A percentile compares a stretch with the other conserved stretches of the same genome.
Evolutionary conservation across 2,113 vertebrate genomes (phyloP).

Genomic region (Dendropsophus ebraccatus): DNA sequence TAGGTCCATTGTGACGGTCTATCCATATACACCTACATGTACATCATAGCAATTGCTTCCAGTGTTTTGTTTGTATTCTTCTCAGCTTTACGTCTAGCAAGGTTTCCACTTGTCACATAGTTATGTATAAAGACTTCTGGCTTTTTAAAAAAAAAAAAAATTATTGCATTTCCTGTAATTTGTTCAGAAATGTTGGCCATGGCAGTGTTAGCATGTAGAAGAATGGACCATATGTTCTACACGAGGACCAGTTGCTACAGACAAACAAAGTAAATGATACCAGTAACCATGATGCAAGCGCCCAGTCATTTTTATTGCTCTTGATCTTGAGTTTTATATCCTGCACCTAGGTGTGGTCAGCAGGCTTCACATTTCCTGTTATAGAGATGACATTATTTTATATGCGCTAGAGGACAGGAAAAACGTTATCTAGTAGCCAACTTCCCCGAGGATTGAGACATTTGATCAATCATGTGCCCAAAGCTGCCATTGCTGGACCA

Average conservation of each 20-base stretch:
- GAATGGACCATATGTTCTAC: neutral
- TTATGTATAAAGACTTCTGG: neutral
- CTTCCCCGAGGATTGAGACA: neutral
- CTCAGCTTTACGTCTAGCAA: neutral
- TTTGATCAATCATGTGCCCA: neutral
- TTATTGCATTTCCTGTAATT: neutral
- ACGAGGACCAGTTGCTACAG: neutral
- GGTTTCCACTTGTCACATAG: neutral
- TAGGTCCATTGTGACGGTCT: no score
- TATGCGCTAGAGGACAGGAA: neutral
- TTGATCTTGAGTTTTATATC: neutral
- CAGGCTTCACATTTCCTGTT: neutral
- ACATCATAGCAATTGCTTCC: neutral
- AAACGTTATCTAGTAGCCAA: neutral
- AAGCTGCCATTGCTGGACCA: neutral
- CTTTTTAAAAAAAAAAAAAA: no score
- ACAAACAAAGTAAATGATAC: neutral
- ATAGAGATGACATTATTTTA: neutral
- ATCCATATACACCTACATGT: neutral
- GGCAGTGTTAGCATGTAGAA: neutral
- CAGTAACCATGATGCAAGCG: neutral
- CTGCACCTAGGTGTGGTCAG: neutral
- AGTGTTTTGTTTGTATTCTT: neutral
- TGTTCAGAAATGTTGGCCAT: neutral
- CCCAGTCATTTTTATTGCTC: conserved; percentile 10